phyloP scores from a whole-genome alignment of 2,113 vertebrate species.

The Elephantulus edwardii region DNA sequence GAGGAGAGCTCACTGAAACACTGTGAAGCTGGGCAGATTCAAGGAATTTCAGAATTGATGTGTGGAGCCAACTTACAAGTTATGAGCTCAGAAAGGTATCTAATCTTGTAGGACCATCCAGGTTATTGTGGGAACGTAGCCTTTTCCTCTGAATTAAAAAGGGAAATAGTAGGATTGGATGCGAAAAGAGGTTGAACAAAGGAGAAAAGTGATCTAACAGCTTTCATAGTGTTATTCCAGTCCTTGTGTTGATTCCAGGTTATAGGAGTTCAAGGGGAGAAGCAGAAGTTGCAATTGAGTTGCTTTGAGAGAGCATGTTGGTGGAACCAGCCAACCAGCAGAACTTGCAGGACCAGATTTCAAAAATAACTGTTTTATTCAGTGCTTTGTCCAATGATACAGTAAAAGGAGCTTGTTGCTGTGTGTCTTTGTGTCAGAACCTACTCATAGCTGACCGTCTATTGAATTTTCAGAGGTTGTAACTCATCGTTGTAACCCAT shows the following conservation, averaged over 20 bases:
- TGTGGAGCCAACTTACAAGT: neutral
- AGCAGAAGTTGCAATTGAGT: neutral
- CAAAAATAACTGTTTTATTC: no score
- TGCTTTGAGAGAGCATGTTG: neutral
- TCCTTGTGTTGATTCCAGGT: neutral
- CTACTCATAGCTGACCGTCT: no score
- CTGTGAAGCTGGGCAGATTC: neutral
- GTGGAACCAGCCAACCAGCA: neutral
- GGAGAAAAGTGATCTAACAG: neutral
- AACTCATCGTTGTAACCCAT: no score
- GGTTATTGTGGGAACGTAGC: neutral
- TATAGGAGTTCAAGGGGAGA: neutral
- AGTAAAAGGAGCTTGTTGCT: no score
- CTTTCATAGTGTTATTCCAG: neutral
- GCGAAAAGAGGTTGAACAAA: neutral
- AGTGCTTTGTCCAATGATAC: no score
- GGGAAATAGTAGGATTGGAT: neutral
- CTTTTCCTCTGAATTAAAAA: neutral
- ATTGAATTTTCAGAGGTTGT: no score
- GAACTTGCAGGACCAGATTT: no score
- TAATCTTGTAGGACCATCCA: neutral
- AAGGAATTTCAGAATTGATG: neutral
- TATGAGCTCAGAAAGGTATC: neutral
- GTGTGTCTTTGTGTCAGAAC: no score
- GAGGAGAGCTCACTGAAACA: neutral